Conservation (phyloP, 1,140 invertebrate genomes). For the Drosophila ironensis region DNA sequence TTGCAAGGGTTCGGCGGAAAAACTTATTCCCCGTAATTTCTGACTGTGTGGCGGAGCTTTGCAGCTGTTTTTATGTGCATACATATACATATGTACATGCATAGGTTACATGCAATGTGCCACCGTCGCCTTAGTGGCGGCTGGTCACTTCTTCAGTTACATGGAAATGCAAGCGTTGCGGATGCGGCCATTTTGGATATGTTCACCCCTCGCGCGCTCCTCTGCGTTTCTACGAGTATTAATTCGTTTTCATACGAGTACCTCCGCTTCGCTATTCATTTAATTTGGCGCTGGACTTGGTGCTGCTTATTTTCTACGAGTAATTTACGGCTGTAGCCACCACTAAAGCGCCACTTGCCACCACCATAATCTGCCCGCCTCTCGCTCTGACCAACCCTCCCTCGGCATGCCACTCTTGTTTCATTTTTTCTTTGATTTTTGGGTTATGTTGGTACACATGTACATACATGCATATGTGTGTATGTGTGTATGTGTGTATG, state of each 20-base stretch:
- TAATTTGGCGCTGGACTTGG: conserved; percentile 36
- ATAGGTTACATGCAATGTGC: no score
- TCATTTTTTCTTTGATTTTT: no score
- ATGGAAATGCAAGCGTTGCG: conserved; percentile 59
- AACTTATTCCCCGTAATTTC: no score
- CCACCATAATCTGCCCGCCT: background rate
- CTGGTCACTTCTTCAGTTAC: conserved; percentile 59
- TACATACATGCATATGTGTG: no score
- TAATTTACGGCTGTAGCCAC: conserved; percentile 44
- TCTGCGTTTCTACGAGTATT: conserved; percentile 16
- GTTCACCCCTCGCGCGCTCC: conserved; percentile 26
- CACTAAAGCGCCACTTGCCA: background rate
- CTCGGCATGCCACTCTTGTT: background rate
- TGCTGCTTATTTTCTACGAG: conserved; percentile 73
- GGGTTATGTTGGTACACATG: no score
- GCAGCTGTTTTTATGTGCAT: background rate
- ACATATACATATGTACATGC: no score
- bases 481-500: no score
- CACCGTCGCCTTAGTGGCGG: no score
- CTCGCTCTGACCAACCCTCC: background rate
- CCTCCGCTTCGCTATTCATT: conserved; percentile 44
- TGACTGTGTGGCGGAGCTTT: background rate
- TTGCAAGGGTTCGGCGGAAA: no score
- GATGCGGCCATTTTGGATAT: conserved; percentile 61
- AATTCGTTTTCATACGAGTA: background rate